These are phyloP conservation scores for Ascidia mentula DNA, from an alignment of 23 tunicate genomes.

Conservation along the genomic window DNA sequence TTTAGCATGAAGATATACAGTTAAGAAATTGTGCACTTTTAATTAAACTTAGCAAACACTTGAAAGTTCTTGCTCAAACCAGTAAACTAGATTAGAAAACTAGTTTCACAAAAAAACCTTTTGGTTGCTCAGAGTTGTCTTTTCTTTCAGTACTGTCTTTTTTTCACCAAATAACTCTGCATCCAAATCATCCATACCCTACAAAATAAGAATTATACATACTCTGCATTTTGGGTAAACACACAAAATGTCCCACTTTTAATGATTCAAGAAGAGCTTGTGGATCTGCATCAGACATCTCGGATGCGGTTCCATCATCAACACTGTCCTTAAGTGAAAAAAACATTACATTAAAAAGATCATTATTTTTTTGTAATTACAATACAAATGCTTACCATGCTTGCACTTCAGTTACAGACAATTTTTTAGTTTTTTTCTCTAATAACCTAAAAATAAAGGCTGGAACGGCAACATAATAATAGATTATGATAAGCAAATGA, in stretches of 20 bases:
- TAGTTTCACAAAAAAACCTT: no score
- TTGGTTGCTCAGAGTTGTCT: no score
- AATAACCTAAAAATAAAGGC: not conserved
- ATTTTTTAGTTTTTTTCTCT: not conserved
- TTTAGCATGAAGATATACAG: no score
- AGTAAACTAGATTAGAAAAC: no score
- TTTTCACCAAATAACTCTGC: slow-evolving; percentile 55
- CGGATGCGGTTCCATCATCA: not conserved
- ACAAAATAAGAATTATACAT: no score
- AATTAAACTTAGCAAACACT: no score
- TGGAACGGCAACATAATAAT: not conserved
- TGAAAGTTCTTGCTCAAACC: no score
- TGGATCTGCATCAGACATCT: slow-evolving; percentile 42
- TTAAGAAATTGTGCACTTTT: no score
- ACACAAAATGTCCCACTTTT: slow-evolving; percentile 7
- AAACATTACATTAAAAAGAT: not conserved
- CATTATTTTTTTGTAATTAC: not conserved
- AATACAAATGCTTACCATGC: not conserved
- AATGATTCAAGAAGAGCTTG: slow-evolving; percentile 20
- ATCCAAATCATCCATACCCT: slow-evolving; percentile 65
- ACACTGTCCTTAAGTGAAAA: not conserved
- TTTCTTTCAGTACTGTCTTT: no score
- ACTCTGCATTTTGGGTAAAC: no score
- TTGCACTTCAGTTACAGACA: not conserved
- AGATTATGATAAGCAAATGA: no score